These are phyloP conservation scores for Chrysolina americana DNA, from an alignment of 2,888 invertebrate genomes.

Conservation along the genomic window DNA sequence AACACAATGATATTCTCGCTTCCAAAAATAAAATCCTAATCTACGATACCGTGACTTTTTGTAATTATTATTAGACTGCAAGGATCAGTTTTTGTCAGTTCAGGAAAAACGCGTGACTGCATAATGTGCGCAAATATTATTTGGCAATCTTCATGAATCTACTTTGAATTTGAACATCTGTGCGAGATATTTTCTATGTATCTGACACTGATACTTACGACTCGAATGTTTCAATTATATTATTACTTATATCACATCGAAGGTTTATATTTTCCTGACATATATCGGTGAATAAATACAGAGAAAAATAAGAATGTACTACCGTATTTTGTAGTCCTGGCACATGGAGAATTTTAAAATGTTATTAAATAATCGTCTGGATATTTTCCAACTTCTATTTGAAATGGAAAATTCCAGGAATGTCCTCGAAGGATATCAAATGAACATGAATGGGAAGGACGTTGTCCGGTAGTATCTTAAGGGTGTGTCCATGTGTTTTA, in stretches of 20 bases:
- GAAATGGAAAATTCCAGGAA: too few relatives aligned
- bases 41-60: conserved; percentile 8
- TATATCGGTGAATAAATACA: neutral
- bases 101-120: conserved; percentile 2
- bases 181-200: neutral
- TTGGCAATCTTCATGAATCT: conserved; percentile 12
- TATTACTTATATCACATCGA: neutral
- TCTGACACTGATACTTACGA: neutral
- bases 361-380: too few relatives aligned
- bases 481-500: too few relatives aligned
- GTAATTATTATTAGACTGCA: conserved; percentile 10
- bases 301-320: too few relatives aligned
- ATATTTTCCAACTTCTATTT: too few relatives aligned
- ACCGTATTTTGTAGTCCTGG: too few relatives aligned
- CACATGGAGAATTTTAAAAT: too few relatives aligned
- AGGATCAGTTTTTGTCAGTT: conserved; percentile 1
- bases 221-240: conserved; percentile 3
- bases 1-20: neutral
- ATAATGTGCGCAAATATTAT: conserved; percentile 13
- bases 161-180: conserved; percentile 11
- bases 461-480: too few relatives aligned
- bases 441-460: too few relatives aligned
- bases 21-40: neutral
- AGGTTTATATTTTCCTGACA: neutral
- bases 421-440: too few relatives aligned